Base-by-base conservation (phyloP, 2,888 invertebrate genomes). In the Mechanitis messenoides region DNA sequence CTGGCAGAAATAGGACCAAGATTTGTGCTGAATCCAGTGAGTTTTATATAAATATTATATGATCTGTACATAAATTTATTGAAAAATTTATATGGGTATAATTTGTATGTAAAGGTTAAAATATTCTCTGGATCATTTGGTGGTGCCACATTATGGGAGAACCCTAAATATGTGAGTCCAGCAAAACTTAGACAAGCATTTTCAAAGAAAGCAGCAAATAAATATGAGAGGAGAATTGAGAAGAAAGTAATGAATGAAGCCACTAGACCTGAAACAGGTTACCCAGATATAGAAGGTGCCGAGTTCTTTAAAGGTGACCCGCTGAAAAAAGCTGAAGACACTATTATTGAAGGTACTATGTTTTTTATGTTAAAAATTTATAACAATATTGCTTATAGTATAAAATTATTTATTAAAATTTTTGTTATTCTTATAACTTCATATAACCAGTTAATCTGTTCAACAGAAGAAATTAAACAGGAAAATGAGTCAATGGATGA, bases 61-160 rank as follows among this genome's bases (percentile, higher is more conserved):
- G 7, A 50, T 9, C 53, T 31, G 6, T 50, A 12, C 20, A 31
- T 28, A 28, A 50, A 1, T 28, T 9, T 31, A 50, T 50, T 50
- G 56, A 54, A n/a, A 7, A 12, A 35, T 35, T 1, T 38, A 47
- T 2, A 55, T 58, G 55, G 31, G 5, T 11, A 33, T 58, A 33
- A 62, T 33, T 28, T 50, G 79, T 92, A 62, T 92, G 20, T 93
- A 74, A 90, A 95, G 82, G 96, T 99, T 0, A 96, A 97, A 89
- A 95, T 99, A 77, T 99, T 99, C 90, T 94, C 94, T 60, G 96
- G 96, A 4, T 98, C 98, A 75, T 99, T 99, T 89, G 95, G 96
- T 64, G 99, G 98, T 3, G 91, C 93, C 63, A 93, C 97, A 33
- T 85, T 99, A 60, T 99, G 98, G 96, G 96, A 97, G 78, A 99